These are phyloP conservation scores for Alloplasta piceator DNA, from an alignment of 2,888 invertebrate species.

Conservation along the genomic window DNA sequence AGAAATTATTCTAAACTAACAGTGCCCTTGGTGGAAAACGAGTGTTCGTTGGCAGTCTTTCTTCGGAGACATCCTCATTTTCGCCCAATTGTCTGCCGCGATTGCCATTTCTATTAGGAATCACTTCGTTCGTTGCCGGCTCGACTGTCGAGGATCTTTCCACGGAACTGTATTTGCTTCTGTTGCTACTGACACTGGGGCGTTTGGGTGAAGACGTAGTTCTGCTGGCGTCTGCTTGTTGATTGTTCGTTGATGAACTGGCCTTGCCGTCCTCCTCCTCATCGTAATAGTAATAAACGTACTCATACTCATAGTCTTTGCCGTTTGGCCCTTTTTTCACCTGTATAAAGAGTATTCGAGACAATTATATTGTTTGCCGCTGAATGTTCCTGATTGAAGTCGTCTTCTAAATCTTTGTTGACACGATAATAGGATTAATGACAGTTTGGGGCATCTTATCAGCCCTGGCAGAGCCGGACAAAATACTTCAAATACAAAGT, in stretches of 20 bases:
- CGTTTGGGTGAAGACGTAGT: slow-evolving; percentile 77
- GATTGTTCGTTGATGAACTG: slow-evolving; percentile 82
- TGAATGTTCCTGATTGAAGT: slow-evolving; percentile 34
- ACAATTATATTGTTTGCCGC: slow-evolving; percentile 33
- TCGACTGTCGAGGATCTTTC: slow-evolving; percentile 86
- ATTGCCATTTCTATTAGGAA: slow-evolving; percentile 85
- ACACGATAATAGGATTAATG: no score
- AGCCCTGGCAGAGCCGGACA: no score
- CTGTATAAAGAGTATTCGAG: slow-evolving; percentile 84
- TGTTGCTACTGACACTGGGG: slow-evolving; percentile 81
- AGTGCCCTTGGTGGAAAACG: slow-evolving; percentile 89
- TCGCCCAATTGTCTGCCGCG: slow-evolving; percentile 84
- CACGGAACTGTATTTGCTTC: slow-evolving; percentile 85
- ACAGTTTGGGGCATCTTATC: no score
- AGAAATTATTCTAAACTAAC: slow-evolving; percentile 20
- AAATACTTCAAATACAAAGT: no score
- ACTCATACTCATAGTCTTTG: slow-evolving; percentile 96
- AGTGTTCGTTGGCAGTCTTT: slow-evolving; percentile 92
- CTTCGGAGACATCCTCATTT: slow-evolving; percentile 80
- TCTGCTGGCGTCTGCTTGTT: slow-evolving; percentile 87
- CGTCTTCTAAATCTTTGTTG: not conserved
- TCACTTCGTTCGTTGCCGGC: slow-evolving; percentile 87
- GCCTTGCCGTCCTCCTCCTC: slow-evolving; percentile 87
- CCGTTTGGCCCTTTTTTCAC: slow-evolving; percentile 95
- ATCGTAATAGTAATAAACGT: slow-evolving; percentile 95